Percentiles rank a stretch among this genome's conserved stretches.
These are phyloP conservation scores for Mythimna albipuncta DNA, from an alignment of 2,888 invertebrate species.

Conservation along the genomic window DNA sequence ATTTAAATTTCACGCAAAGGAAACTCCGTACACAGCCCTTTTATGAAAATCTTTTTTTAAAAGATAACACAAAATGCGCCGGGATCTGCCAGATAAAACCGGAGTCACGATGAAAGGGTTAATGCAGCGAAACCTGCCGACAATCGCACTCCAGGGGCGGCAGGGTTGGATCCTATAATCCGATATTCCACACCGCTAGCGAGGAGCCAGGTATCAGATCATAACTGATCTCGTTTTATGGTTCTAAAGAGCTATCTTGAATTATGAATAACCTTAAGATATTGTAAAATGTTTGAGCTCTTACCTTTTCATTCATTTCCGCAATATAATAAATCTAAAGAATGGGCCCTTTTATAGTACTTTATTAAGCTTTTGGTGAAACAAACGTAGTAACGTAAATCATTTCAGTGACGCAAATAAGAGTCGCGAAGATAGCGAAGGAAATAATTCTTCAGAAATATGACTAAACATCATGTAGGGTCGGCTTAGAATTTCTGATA, in stretches of 20 bases:
- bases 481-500: neutral
- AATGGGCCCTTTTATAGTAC: neutral
- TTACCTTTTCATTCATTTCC: neutral
- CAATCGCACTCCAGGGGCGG: conserved; percentile 75
- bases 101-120: conserved; percentile 78
- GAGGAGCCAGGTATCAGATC: conserved; percentile 56
- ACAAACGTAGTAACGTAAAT: conserved; percentile 13
- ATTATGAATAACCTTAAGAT: conserved; percentile 13
- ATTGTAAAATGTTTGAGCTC: neutral
- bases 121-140: conserved; percentile 78
- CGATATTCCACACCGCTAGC: conserved; percentile 71
- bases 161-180: conserved; percentile 68
- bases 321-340: neutral
- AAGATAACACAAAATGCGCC: conserved; percentile 58
- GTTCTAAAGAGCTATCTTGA: conserved; percentile 39
- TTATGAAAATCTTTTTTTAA: conserved; percentile 43
- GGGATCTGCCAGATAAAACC: conserved; percentile 61
- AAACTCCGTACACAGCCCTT: conserved; percentile 40
- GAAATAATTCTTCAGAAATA: conserved; percentile 6
- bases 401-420: conserved; percentile 23
- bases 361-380: conserved; percentile 1
- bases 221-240: conserved; percentile 54
- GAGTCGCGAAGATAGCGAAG: conserved; percentile 3
- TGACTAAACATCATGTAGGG: neutral
- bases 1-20: conserved; percentile 45